phyloP scores from a whole-genome alignment of 2,888 invertebrate genomes.

The Dynastes grantii region DNA sequence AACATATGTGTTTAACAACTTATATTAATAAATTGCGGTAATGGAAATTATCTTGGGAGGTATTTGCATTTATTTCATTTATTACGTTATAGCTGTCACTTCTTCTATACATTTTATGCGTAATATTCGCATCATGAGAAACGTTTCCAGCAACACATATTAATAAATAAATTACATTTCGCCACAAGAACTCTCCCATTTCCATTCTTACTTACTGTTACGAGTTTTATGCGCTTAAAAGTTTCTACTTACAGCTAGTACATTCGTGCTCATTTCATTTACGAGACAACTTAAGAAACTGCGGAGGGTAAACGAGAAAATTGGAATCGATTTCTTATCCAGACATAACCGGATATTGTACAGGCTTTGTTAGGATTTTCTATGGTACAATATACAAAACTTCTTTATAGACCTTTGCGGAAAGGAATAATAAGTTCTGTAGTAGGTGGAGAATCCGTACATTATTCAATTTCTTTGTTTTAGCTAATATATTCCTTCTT shows the following conservation, averaged over 20 bases:
- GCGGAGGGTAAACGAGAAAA: constrained; percentile 25
- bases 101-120: not conserved
- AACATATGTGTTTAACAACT: too few species aligned
- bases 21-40: too few species aligned
- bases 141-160: not conserved
- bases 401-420: not conserved
- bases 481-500: not conserved
- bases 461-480: not conserved
- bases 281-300: constrained; percentile 14
- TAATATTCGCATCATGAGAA: constrained; percentile 3
- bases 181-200: constrained; percentile 1
- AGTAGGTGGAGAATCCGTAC: not conserved
- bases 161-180: constrained; percentile 26
- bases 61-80: not conserved
- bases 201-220: constrained; percentile 14
- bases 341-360: constrained; percentile 18
- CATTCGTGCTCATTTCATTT: constrained; percentile 17
- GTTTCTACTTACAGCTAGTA: constrained; percentile 13
- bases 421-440: not conserved
- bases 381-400: not conserved
- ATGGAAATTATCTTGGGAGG: not conserved
- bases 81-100: not conserved
- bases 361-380: constrained; percentile 6
- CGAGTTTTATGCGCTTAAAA: constrained; percentile 25
- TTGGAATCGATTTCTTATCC: constrained; percentile 24